Evolutionary conservation across 2,888 invertebrate genomes (phyloP), one percentile per base, ranked within the genome.

Genomic region (Acrobasis suavella): DNA sequence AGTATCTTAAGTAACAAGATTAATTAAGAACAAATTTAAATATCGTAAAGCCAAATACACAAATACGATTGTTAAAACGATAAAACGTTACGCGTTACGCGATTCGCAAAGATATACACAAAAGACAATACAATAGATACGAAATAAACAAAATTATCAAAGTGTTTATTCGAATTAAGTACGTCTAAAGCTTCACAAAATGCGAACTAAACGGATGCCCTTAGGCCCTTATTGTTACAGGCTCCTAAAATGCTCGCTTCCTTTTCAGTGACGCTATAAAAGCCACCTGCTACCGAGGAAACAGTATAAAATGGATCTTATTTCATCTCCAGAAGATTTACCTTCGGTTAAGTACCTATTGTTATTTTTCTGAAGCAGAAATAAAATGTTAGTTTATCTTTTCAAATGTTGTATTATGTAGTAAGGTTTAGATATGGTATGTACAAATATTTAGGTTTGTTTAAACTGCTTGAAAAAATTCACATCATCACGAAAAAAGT

Each of bases 241-340:
- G 39, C 42, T 42, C 15, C 56, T 42, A 22, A 56, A 56, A 56
- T 56, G 14, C 56, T 42, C 42, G 17, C 42, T 42, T 42, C 22
- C 55, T 15, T 46, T 16, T n/a, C 56, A 56, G 42, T 12, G 42
- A 46, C 17, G 56, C 56, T 42, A 56, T 56, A 56, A 56, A 56
- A 46, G 12, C 56, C 56, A 56, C 56, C 56, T 56, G 56, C 39
- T 8, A n/a, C 16, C 17, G 42, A 14, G 17, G 42, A 56, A 56
- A 42, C 42, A 42, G 56, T 22, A 42, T 56, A 56, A 56, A 56
- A 56, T 56, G 42, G 56, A 46, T 42, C 56, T 56, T 56, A 56
- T 56, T 56, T 56, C 56, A 56, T 56, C 22, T 42, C 22, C 42
- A 46, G 42, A 56, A 56, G 56, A 56, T 42, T 56, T 56, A 56